Evolutionary conservation across 2,113 vertebrate genomes (phyloP).

Genomic region (Notarius lentiginosus): DNA sequence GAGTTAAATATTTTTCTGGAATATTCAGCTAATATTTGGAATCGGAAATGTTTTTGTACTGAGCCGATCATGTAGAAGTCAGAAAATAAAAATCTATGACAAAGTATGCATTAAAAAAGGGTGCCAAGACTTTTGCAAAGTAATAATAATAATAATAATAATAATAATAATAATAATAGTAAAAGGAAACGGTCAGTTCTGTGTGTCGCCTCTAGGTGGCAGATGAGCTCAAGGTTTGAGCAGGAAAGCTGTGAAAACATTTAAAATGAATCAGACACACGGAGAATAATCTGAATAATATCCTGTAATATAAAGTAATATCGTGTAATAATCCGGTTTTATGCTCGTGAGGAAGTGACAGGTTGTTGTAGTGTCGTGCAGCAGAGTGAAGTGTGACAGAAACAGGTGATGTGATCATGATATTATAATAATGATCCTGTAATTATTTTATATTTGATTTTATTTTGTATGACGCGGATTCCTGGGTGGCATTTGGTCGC

Average conservation of each 20-base stretch:
- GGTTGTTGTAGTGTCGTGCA: background rate
- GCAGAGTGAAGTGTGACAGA: background rate
- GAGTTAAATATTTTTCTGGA: no score
- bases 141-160: background rate
- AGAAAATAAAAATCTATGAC: no score
- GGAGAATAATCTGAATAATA: background rate
- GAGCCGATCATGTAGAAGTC: no score
- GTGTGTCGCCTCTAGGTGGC: conserved; percentile 26
- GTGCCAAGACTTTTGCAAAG: no score
- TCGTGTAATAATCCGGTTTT: background rate
- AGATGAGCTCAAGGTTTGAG: conserved; percentile 11
- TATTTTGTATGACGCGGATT: background rate
- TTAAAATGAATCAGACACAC: background rate
- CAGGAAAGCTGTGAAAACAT: background rate
- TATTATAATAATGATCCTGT: background rate
- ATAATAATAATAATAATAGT: background rate
- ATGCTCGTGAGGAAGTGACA: background rate
- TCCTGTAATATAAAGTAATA: no score
- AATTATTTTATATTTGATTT: no score
- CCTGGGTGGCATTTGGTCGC: background rate
- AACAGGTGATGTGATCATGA: background rate
- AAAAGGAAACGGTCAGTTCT: background rate
- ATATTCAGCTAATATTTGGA: no score
- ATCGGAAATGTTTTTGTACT: no score
- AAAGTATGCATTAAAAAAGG: no score